Evolutionary conservation across 2,113 vertebrate species (phyloP), one percentile per base, ranked within the genome.

Genomic region (Oreochromis aureus): DNA sequence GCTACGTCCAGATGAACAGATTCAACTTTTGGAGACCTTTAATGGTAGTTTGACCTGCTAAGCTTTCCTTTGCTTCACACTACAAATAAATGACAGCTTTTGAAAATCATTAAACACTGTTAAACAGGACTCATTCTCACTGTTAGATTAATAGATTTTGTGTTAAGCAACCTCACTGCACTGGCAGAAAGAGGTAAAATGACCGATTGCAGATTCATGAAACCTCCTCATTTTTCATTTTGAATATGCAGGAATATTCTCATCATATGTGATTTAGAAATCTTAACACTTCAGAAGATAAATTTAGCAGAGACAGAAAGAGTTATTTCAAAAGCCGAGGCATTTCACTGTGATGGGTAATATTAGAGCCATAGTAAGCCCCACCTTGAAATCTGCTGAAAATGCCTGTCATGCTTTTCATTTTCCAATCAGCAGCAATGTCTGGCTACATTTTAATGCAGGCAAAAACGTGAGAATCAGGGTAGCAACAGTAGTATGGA

Each of bases 391-490:
- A 78, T 88, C 53, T 16, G 51, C 51, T 66, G 53, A 86, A 80
- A 82, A 86, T 44, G 15, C 19, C 53, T 48, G 56, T 81, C 32
- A 82, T 84, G 55, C 82, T 53, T 61, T 86, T 80, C 30, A 71
- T 85, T 86, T 66, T 46, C 83, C 51, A 80, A 71, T 85, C 69
- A 89, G 81, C 36, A 12, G 11, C 6, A 22, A 66, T 69, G 71
- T 87, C 83, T 87, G 51, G 41, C 69, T 58, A 51, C 63, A 89
- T 90, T 86, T 87, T 30, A 84, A 78, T 61, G 56, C 61, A 18
- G 58, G 19, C 71, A 85, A 87, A 83, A 90, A 90, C 84, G 89
- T 4, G 56, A 81, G 84, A 82, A 56, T 91, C 61, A 86, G 58
- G 84, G 63, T 39, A 71, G 89, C 80, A 82, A 36, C 55, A 88